Base-by-base conservation (phyloP, 1,140 invertebrate genomes). In the Amyelois transitella region DNA sequence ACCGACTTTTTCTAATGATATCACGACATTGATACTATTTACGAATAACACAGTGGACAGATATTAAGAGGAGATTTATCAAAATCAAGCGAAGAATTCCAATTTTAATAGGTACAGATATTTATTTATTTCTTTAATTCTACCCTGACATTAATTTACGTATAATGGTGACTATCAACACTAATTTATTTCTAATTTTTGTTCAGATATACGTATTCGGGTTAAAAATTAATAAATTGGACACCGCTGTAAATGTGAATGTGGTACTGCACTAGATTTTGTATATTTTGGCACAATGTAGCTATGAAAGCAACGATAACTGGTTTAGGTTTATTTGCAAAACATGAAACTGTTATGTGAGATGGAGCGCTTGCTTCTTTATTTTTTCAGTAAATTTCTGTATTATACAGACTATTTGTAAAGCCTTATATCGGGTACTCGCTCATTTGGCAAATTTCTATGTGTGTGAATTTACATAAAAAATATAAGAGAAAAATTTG, bases 121-220 rank as follows among this genome's bases (percentile, higher is more conserved):
- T 70, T 72, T 72, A 77, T 75, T 75, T 78, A 79, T 73, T 72
- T 65, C 68, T 83, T 69, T 76, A 80, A 79, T 72, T 88, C 88
- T 89, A 89, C 88, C 88, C 88, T 89, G 88, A 88, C 85, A 86
- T 82, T 85, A 88, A 88, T 88, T 89, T 89, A 89, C 88, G 88
- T 89, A 89, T 89, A 88, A 86, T 86, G 79, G 85, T 86, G 83
- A 85, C 77, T 84, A 86, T 78, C 64, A 83, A 81, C 64, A 79
- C 79, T 85, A 84, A 82, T 67, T 75, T 82, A 69, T 55, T 68
- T 67, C 73, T 78, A 76, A 77, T 72, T 77, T 79, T 83, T 79
- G 69, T 73, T 77, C 66, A 61, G 66, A 68, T 67, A 62, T 75
- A 80, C 72, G 72, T 77, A 79, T 75, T 48, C 65, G 64, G 73